Conservation (phyloP, 2,113 vertebrate species). For the Ochotona princeps region DNA sequence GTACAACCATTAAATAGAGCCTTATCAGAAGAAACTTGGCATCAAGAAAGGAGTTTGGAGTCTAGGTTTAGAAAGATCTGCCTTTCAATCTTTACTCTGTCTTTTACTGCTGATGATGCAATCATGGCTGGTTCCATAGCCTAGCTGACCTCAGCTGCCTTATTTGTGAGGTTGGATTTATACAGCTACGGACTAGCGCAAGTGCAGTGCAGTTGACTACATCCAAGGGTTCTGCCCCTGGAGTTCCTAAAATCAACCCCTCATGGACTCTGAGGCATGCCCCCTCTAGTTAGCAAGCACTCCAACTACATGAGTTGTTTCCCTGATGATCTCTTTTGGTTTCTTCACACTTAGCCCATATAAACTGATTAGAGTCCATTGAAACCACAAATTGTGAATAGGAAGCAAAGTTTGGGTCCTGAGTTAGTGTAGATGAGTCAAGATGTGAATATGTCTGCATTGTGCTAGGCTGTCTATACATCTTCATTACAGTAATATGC, state of each 20-base stretch:
- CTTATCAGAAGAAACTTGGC: background rate
- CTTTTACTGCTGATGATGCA: background rate
- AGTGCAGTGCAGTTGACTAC: background rate
- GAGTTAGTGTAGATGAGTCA: background rate
- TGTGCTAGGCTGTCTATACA: background rate
- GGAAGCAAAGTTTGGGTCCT: background rate
- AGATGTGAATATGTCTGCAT: background rate
- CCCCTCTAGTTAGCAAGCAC: background rate
- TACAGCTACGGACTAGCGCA: background rate
- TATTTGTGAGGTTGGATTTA: constrained; percentile 21
- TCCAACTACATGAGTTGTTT: background rate
- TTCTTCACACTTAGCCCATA: background rate
- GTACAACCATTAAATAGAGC: background rate
- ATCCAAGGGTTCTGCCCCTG: background rate
- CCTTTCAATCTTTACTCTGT: background rate
- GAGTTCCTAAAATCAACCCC: background rate
- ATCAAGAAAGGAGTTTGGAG: background rate
- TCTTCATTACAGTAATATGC: background rate
- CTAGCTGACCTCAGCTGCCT: background rate
- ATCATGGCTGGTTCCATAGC: background rate
- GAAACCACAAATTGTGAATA: background rate
- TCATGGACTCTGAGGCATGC: background rate
- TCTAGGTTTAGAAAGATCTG: background rate
- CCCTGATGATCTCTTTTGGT: background rate
- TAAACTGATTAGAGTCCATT: background rate